Evolutionary conservation across 2,888 invertebrate genomes (phyloP), one percentile per base, ranked within the genome.

Genomic region (Nomada hirtipes): DNA sequence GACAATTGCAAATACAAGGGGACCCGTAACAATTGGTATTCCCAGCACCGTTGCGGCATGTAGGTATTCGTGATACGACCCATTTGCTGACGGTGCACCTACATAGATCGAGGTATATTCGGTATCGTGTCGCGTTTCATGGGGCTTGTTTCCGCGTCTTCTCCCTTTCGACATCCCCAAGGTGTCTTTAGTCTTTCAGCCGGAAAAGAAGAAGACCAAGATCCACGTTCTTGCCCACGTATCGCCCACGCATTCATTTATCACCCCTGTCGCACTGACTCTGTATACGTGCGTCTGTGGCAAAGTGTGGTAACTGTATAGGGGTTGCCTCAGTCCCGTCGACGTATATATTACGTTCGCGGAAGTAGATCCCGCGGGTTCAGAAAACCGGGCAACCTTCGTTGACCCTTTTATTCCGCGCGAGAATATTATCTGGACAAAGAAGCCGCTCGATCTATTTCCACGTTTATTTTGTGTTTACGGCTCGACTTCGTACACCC

Each of bases 241-340:
- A 84, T 86, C 83, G 68, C 59, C 74, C 76, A 82, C 83, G 87
- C 83, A 84, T 87, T 88, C 88, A 89, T 88, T 88, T 88, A 85
- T 89, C 89, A 88, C 79, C 50, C 36, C 59, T 15, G 18, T 52
- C 63, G 36, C 55, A n/a, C 59, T 20, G 20, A 18, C 13, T 20
- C 61, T 53, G 64, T 68, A 57, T 75, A 63, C 71, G 68, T 63
- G 59, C 29, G n/a, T 60, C 64, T 11, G 9, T n/a, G 74, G 82
- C 59, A 79, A 84, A 84, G 77, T 72, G 76, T 70, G 82, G 75
- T 60, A 88, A 84, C 84, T 71, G 60, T 70, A 36, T 18, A 23
- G 50, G 70, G 60, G 70, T 36, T 47, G 78, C 53, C 72, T 70
- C 53, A 68, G 23, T 53, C 26, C 59, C 42, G 59, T 47, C 76